These are phyloP conservation scores for Trogon surrucura DNA, from an alignment of 2,113 vertebrate genomes.

Conservation along the genomic window DNA sequence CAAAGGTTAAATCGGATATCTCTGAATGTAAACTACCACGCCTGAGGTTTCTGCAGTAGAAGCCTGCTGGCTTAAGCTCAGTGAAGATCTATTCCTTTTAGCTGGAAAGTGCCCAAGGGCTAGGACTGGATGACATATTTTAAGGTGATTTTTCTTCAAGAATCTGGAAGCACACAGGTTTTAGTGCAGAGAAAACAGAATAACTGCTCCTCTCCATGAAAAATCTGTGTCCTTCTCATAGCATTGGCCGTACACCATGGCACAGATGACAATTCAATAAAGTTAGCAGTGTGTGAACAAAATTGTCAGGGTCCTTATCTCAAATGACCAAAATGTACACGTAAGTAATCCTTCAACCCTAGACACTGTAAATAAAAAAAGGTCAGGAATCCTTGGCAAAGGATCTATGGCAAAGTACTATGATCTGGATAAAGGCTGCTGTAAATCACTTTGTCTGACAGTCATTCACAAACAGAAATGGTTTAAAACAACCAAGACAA, in stretches of 20 bases:
- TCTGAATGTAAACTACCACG: background rate
- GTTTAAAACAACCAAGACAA: background rate
- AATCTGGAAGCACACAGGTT: background rate
- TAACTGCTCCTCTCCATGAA: background rate
- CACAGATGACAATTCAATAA: conserved; percentile 18
- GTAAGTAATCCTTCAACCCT: conserved; percentile 9
- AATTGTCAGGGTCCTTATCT: conserved; percentile 28
- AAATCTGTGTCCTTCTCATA: background rate
- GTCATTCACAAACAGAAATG: background rate
- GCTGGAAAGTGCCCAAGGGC: background rate
- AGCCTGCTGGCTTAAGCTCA: background rate
- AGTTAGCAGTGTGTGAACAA: conserved; percentile 13
- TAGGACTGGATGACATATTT: background rate
- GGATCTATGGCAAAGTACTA: background rate
- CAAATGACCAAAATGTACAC: background rate
- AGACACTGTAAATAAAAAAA: background rate
- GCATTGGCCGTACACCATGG: background rate
- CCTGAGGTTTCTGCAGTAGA: background rate
- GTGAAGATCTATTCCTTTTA: background rate
- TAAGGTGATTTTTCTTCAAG: background rate
- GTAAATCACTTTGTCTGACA: conserved; percentile 31
- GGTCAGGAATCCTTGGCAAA: conserved; percentile 5
- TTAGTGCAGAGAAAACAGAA: background rate
- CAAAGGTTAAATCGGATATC: background rate
- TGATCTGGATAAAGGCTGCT: background rate